phyloP scores from a whole-genome alignment of 2,797 vertebrate genomes.

The Bryconaethiops microstoma region DNA sequence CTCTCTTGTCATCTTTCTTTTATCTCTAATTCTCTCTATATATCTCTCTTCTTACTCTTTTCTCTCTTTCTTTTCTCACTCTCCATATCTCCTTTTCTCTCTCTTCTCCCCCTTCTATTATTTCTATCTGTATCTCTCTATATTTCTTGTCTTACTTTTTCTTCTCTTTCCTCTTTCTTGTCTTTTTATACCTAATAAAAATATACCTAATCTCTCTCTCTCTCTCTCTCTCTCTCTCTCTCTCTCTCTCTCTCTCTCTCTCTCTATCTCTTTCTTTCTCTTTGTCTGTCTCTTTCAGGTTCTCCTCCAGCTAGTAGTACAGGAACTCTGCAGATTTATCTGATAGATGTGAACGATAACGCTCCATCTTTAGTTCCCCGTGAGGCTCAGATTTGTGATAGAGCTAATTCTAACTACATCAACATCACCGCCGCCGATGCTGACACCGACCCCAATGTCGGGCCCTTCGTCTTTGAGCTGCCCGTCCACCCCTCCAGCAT shows the following conservation, averaged over 20 bases:
- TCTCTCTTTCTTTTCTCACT: background rate
- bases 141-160: no score
- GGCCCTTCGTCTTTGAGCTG: slow-evolving; percentile 96
- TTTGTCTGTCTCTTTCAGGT: slow-evolving; percentile 72
- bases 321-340: slow-evolving; percentile 93
- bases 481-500: slow-evolving; percentile 84
- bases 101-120: background rate
- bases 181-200: background rate
- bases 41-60: background rate
- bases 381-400: slow-evolving; percentile 94
- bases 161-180: no score
- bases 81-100: background rate
- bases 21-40: background rate
- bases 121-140: background rate
- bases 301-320: slow-evolving; percentile 93
- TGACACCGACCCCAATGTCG: slow-evolving; percentile 90
- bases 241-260: background rate
- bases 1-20: background rate
- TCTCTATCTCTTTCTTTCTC: background rate
- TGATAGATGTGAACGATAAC: slow-evolving; percentile 97
- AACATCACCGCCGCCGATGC: slow-evolving; percentile 94
- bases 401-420: slow-evolving; percentile 76
- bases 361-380: slow-evolving; percentile 89
- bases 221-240: slow-evolving; percentile 5
- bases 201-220: background rate